Conservation (phyloP, 2,888 invertebrate genomes). For the Malthinus seriepunctatus region DNA sequence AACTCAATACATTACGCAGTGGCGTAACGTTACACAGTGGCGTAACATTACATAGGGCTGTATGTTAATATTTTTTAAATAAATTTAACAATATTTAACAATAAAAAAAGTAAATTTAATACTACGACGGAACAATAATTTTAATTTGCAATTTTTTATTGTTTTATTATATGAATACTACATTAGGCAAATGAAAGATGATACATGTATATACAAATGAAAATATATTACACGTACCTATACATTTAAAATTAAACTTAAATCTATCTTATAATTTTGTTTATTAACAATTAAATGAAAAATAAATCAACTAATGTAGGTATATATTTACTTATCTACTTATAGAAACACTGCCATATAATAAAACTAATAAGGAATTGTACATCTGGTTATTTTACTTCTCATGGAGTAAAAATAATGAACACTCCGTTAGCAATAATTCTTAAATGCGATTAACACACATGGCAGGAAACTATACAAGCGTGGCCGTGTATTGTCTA, state of each 20-base stretch:
- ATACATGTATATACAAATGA: constrained; percentile 21
- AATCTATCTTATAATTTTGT: constrained; percentile 20
- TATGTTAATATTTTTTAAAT: too few relatives aligned
- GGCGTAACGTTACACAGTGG: too few relatives aligned
- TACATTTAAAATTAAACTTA: constrained; percentile 23
- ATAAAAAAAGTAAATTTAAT: too few relatives aligned
- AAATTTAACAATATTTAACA: too few relatives aligned
- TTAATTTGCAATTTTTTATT: not conserved
- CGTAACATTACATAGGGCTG: too few relatives aligned
- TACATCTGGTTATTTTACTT: constrained; percentile 31
- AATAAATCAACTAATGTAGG: constrained; percentile 16
- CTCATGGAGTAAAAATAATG: constrained; percentile 31
- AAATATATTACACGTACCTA: constrained; percentile 29
- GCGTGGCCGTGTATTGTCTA: constrained; percentile 32
- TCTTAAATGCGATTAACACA: constrained; percentile 54
- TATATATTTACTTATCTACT: constrained; percentile 22
- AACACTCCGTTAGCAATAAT: constrained; percentile 54
- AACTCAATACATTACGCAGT: too few relatives aligned
- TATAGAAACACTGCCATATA: constrained; percentile 27
- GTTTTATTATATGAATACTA: constrained; percentile 6
- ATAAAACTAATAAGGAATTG: constrained; percentile 35
- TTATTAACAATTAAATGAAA: constrained; percentile 20
- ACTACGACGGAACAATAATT: not conserved
- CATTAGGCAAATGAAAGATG: constrained; percentile 20
- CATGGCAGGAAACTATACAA: constrained; percentile 49